Evolutionary conservation across 2,113 vertebrate genomes (phyloP), one percentile per base, ranked within the genome.

Genomic region (Chionomys nivalis): DNA sequence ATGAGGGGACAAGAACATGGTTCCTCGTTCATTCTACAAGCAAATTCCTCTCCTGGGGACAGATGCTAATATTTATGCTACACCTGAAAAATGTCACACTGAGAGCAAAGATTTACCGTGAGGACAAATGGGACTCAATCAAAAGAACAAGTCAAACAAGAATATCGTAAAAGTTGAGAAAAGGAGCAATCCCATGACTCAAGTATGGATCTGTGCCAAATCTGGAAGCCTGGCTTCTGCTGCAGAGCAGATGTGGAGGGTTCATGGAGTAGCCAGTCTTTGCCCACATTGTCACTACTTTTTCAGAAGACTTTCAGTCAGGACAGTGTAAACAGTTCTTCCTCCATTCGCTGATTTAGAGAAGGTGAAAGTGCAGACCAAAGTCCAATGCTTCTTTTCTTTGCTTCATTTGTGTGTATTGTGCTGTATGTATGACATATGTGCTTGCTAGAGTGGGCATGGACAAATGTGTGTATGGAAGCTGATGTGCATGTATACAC

Each of bases 121-220:
- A 92, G 21, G 42, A 33, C 87, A 94, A 77, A 78, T 2, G 61
- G 33, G 23, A 36, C 52, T 58, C 83, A 92, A 72, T 76, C 23
- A 55, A 78, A 96, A 92, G 49, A 79, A 61, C 31, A 93, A 33
- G 44, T 91, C 72, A 94, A 92, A 87, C 10, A 72, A 72, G 75
- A 70, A 85, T n/a, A 39, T 31, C 52, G 31, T 63, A 79, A 73
- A 92, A 3, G 55, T 55, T 68, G 73, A 95, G 58, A 83, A 33
- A 44, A 78, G 36, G 24, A 66, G 3, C n/a, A 75, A 49, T 52
- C 87, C 86, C 90, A 39, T 87, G 70, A 44, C 21, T 4, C 55
- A 68, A 36, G 16, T 1, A 0, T n/a, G 66, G 24, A 87, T 28
- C 23, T 13, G 6, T 77, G 79, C 33, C 24, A 44, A 42, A 87